These are phyloP conservation scores for Proterorhinus semilunaris DNA, from an alignment of 2,113 vertebrate species.

Conservation along the genomic window DNA sequence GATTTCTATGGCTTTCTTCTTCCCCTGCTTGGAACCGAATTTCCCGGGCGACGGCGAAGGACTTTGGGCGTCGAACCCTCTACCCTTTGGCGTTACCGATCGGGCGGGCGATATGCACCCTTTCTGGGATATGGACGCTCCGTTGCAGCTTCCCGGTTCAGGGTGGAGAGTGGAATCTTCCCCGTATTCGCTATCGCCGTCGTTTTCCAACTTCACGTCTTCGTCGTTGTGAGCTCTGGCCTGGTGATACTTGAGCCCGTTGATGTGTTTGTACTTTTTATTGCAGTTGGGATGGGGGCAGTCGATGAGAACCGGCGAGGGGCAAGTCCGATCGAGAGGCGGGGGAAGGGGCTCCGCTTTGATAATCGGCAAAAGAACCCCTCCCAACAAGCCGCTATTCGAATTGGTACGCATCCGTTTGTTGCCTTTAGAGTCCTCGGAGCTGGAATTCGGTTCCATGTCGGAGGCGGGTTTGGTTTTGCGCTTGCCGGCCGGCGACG, in stretches of 20 bases:
- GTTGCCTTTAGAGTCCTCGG: constrained; percentile 97
- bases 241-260: constrained; percentile 98
- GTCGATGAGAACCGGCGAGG: constrained; percentile 96
- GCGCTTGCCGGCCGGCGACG: constrained; percentile 89
- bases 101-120: constrained; percentile 93
- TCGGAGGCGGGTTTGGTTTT: constrained; percentile 95
- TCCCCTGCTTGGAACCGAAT: constrained; percentile 87
- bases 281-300: constrained; percentile 98
- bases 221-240: constrained; percentile 96
- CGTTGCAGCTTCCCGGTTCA: constrained; percentile 89
- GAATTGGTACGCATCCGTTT: constrained; percentile 97
- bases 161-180: constrained; percentile 89
- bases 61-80: constrained; percentile 91
- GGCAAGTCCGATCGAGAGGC: constrained; percentile 87
- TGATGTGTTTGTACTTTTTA: constrained; percentile 99
- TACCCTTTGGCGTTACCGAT: constrained; percentile 92
- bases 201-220: constrained; percentile 90
- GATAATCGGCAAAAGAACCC: constrained; percentile 73
- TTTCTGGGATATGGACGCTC: constrained; percentile 86
- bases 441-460: constrained; percentile 99
- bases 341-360: constrained; percentile 85
- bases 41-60: constrained; percentile 92
- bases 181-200: constrained; percentile 92
- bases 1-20: constrained; percentile 90
- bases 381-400: constrained; percentile 66